phyloP scores from a whole-genome alignment of 2,888 invertebrate genomes.

The Aradus depressus region DNA sequence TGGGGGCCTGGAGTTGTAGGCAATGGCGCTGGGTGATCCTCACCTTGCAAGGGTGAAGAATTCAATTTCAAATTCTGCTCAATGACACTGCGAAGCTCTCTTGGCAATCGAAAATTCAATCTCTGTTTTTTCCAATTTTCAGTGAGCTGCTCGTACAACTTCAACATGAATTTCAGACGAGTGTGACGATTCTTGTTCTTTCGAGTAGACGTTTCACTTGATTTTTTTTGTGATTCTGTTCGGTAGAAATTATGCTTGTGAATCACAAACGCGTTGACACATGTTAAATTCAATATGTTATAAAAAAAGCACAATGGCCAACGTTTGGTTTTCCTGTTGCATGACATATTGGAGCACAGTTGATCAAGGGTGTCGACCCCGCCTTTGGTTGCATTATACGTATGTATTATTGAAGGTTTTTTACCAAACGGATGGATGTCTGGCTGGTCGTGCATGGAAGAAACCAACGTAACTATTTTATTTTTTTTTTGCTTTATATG shows the following conservation, averaged over 20 bases:
- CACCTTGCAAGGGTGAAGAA: too few relatives aligned
- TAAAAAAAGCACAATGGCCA: neutral
- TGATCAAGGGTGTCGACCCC: neutral
- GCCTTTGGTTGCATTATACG: neutral
- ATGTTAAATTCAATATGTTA: neutral
- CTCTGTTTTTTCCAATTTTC: too few relatives aligned
- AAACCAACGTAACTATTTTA: constrained; percentile 1
- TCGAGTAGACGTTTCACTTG: neutral
- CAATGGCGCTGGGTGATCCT: too few relatives aligned
- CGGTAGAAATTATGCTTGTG: neutral
- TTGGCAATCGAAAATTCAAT: too few relatives aligned
- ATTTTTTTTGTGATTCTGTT: neutral
- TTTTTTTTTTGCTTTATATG: neutral
- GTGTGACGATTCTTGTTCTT: too few relatives aligned
- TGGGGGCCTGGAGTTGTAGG: too few relatives aligned
- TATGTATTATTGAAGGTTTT: constrained; percentile 1
- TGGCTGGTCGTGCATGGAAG: constrained; percentile 6
- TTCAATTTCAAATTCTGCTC: too few relatives aligned
- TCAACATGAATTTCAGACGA: too few relatives aligned
- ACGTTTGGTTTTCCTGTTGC: neutral
- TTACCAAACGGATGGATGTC: neutral
- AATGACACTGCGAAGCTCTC: too few relatives aligned
- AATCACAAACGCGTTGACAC: neutral
- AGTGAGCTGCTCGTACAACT: too few relatives aligned
- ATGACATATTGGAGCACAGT: neutral